phyloP scores from a whole-genome alignment of 2,888 invertebrate genomes.

The Erynnis tages region DNA sequence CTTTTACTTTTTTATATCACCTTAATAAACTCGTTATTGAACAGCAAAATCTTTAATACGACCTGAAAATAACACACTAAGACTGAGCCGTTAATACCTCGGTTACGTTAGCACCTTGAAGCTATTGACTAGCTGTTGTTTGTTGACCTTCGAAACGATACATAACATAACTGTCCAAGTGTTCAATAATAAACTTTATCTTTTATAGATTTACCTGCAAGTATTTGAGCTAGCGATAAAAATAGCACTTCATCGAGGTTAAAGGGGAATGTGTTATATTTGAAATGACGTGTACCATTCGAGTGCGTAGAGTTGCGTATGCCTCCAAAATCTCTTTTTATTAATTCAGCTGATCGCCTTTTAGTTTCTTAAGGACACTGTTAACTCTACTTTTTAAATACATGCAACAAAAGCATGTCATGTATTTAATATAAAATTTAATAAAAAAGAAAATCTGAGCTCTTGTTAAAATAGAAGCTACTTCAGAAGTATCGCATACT shows the following conservation, averaged over 20 bases:
- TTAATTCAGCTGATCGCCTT: too few species aligned
- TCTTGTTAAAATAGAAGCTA: too few species aligned
- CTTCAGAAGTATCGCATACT: too few species aligned
- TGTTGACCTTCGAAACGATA: constrained; percentile 38
- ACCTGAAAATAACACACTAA: constrained; percentile 22
- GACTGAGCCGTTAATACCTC: constrained; percentile 18
- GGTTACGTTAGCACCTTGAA: constrained; percentile 37
- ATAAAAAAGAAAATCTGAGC: too few species aligned
- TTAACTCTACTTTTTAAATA: too few species aligned
- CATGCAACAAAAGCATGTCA: too few species aligned
- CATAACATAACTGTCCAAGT: constrained; percentile 25
- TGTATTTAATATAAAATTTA: too few species aligned
- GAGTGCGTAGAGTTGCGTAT: too few species aligned
- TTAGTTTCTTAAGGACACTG: too few species aligned
- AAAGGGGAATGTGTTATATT: not conserved
- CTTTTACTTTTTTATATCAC: constrained; percentile 30
- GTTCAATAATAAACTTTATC: constrained; percentile 1
- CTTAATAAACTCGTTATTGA: constrained; percentile 18
- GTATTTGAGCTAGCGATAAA: not conserved
- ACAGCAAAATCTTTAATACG: constrained; percentile 8
- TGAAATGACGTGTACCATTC: not conserved
- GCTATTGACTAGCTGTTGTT: constrained; percentile 38
- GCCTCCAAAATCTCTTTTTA: too few species aligned
- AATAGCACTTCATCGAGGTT: constrained; percentile 8
- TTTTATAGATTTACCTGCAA: constrained; percentile 11